Percentiles rank a stretch among this genome's conserved stretches.
Evolutionary conservation across 2,888 invertebrate genomes (phyloP).

Genomic region (Anoplius nigerrimus): DNA sequence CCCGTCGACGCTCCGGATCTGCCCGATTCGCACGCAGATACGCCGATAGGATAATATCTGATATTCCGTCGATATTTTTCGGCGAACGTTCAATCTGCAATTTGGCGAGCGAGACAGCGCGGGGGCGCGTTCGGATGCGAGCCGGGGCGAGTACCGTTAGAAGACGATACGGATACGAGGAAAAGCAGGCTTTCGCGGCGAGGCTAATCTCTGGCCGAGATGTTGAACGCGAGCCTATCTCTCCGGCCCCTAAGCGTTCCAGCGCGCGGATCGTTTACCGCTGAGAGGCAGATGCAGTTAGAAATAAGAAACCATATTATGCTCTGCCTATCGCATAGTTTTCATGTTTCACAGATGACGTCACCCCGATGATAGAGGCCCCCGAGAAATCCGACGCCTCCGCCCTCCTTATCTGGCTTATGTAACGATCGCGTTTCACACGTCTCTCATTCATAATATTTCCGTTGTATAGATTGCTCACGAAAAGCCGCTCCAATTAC

Average conservation of each 20-base stretch:
- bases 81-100: too few relatives aligned
- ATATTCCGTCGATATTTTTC: too few relatives aligned
- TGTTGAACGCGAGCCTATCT: background rate
- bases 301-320: constrained; percentile 50
- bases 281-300: constrained; percentile 18
- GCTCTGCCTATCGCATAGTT: constrained; percentile 48
- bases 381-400: constrained; percentile 42
- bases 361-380: constrained; percentile 38
- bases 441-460: constrained; percentile 43
- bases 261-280: constrained; percentile 27
- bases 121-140: too few relatives aligned
- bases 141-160: constrained; percentile 7
- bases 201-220: background rate
- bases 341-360: constrained; percentile 41
- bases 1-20: background rate
- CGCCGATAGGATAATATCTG: background rate
- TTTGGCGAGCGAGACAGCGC: too few relatives aligned
- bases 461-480: background rate
- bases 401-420: constrained; percentile 38
- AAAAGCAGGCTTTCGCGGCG: constrained; percentile 3
- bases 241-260: background rate
- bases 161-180: constrained; percentile 3
- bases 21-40: background rate
- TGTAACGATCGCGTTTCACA: constrained; percentile 52
- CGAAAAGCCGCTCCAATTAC: constrained; percentile 34